Evolutionary conservation across 2,888 invertebrate species (phyloP).

Genomic region (Drosophila macrospina): DNA sequence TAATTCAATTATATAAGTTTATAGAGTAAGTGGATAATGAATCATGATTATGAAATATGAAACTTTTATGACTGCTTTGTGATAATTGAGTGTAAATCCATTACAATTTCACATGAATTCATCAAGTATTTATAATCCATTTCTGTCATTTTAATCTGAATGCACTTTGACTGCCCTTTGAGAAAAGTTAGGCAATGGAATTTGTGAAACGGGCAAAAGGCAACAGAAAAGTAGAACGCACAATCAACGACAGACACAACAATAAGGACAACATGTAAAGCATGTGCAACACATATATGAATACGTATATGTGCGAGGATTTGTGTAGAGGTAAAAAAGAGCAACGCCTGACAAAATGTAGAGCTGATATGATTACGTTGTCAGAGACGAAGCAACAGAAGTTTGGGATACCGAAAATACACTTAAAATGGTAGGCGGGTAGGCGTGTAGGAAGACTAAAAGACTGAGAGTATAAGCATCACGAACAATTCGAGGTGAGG

Average conservation of each 20-base stretch:
- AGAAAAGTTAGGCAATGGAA: slow-evolving; percentile 21
- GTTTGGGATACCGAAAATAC: slow-evolving; percentile 28
- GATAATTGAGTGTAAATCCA: neutral
- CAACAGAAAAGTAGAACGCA: slow-evolving; percentile 30
- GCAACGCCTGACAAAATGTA: slow-evolving; percentile 57
- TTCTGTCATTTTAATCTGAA: slow-evolving; percentile 9
- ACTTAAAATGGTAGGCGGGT: slow-evolving; percentile 44
- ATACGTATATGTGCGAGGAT: neutral
- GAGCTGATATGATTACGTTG: slow-evolving; percentile 68
- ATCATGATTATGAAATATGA: neutral
- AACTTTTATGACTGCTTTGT: neutral
- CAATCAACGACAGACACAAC: slow-evolving; percentile 24
- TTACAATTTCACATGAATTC: slow-evolving; percentile 6
- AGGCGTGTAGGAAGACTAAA: slow-evolving; percentile 5
- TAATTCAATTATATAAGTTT: no score
- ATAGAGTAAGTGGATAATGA: neutral
- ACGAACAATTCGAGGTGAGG: slow-evolving; percentile 15
- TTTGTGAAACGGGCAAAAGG: slow-evolving; percentile 24
- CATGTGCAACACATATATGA: slow-evolving; percentile 8
- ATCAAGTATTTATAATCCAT: slow-evolving; percentile 17
- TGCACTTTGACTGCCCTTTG: slow-evolving; percentile 26
- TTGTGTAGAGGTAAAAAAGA: slow-evolving; percentile 17
- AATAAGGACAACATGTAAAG: slow-evolving; percentile 29
- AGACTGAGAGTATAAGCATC: slow-evolving; percentile 14
- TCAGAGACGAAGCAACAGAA: slow-evolving; percentile 23